These are phyloP conservation scores for Epistrophe eligans DNA, from an alignment of 2,888 invertebrate genomes.

Conservation along the genomic window DNA sequence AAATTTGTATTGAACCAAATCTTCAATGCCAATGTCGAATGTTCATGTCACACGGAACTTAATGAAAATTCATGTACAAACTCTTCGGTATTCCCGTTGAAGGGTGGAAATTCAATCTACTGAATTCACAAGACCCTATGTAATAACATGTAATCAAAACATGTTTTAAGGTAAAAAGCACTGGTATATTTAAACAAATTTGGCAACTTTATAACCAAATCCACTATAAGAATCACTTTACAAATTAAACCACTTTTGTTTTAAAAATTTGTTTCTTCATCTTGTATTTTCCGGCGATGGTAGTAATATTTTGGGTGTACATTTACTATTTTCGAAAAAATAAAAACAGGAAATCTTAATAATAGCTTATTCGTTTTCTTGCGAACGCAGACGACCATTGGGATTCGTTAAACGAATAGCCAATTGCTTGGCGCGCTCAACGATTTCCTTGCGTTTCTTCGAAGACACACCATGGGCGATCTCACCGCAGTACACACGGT, in stretches of 20 bases:
- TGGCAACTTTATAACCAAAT: too few species aligned
- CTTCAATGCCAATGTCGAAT: too few species aligned
- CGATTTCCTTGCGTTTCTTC: slow-evolving; percentile 98
- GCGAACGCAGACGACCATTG: slow-evolving; percentile 97
- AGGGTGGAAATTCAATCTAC: too few species aligned
- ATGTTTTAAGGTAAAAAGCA: too few species aligned
- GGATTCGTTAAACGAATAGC: slow-evolving; percentile 98
- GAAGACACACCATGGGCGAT: slow-evolving; percentile 98
- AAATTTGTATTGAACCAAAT: too few species aligned
- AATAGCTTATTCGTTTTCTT: slow-evolving; percentile 96
- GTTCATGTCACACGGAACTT: too few species aligned
- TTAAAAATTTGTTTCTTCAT: slow-evolving; percentile 54
- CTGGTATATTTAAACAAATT: too few species aligned
- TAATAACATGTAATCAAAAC: too few species aligned
- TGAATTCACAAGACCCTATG: too few species aligned
- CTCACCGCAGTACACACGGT: slow-evolving; percentile 98
- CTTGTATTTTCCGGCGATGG: slow-evolving; percentile 52
- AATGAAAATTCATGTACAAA: too few species aligned
- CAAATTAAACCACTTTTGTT: slow-evolving; percentile 17
- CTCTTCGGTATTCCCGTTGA: too few species aligned
- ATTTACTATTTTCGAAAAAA: slow-evolving; percentile 53
- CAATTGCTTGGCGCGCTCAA: slow-evolving; percentile 98
- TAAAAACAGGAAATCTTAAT: slow-evolving; percentile 78
- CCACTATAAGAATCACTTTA: not conserved
- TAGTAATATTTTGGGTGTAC: slow-evolving; percentile 38